Evolutionary conservation across 1,140 invertebrate species (phyloP).

Genomic region (Drosophila tani): DNA sequence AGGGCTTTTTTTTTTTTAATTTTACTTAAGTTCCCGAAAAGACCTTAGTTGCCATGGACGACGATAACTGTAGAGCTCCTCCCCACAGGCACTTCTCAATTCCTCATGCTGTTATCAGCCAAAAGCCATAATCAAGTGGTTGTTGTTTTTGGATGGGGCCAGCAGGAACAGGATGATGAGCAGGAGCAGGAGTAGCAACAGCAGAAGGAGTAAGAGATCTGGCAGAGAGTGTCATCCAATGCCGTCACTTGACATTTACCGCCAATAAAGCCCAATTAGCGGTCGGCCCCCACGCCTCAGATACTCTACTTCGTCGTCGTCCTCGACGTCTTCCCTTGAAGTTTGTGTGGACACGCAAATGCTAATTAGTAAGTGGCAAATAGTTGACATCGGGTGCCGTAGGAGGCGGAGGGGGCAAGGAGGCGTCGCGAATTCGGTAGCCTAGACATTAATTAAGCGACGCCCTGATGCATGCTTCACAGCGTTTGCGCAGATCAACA

Average conservation of each 20-base stretch:
- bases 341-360: slow-evolving; percentile 61
- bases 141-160: slow-evolving; percentile 20
- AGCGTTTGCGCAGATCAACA: slow-evolving; percentile 15
- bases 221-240: slow-evolving; percentile 42
- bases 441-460: slow-evolving; percentile 52
- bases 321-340: slow-evolving; percentile 27
- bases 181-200: background rate
- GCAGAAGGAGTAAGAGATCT: slow-evolving; percentile 5
- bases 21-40: background rate
- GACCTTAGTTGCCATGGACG: slow-evolving; percentile 25
- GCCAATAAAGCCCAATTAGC: slow-evolving; percentile 63
- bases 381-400: slow-evolving; percentile 39
- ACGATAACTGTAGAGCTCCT: slow-evolving; percentile 17
- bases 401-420: background rate
- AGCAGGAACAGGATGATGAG: background rate
- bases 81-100: slow-evolving; percentile 6
- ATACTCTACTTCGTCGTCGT: slow-evolving; percentile 21
- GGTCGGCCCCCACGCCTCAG: slow-evolving; percentile 26
- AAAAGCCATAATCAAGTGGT: slow-evolving; percentile 53
- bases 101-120: slow-evolving; percentile 23
- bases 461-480: slow-evolving; percentile 47
- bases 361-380: slow-evolving; percentile 63
- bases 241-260: slow-evolving; percentile 58
- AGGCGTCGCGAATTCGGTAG: slow-evolving; percentile 28
- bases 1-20: too few species aligned